phyloP scores from a whole-genome alignment of 2,888 invertebrate species.

The Falcaria lacertinaria region DNA sequence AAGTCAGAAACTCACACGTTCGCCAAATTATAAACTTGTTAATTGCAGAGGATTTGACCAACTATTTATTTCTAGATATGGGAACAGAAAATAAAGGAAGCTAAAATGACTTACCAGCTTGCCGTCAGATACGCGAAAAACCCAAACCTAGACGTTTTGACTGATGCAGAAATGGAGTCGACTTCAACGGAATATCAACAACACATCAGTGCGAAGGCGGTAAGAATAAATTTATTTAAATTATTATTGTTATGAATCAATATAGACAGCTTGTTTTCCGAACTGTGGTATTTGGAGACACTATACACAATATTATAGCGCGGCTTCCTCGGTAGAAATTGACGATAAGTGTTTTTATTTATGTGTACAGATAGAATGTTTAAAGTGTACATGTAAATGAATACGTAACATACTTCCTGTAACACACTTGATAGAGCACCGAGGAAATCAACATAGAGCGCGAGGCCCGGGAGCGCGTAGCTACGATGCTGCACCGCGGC shows the following conservation, averaged over 20 bases:
- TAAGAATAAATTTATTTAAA: too few relatives aligned
- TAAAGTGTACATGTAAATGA: too few relatives aligned
- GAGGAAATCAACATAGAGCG: constrained; percentile 49
- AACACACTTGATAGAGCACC: constrained; percentile 26
- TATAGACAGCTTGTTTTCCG: too few relatives aligned
- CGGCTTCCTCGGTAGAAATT: too few relatives aligned
- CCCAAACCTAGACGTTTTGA: constrained; percentile 38
- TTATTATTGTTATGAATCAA: too few relatives aligned
- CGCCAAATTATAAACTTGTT: too few relatives aligned
- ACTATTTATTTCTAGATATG: constrained; percentile 72
- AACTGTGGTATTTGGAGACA: too few relatives aligned
- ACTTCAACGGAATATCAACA: constrained; percentile 37
- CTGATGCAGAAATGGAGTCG: constrained; percentile 45
- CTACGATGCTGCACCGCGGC: constrained; percentile 50
- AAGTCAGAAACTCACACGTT: too few relatives aligned
- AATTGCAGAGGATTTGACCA: not conserved
- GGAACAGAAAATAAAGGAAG: constrained; percentile 86
- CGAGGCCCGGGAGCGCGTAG: constrained; percentile 55
- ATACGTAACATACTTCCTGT: not conserved
- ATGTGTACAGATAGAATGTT: too few relatives aligned
- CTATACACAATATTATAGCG: too few relatives aligned
- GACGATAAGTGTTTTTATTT: too few relatives aligned
- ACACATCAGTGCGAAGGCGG: constrained; percentile 5
- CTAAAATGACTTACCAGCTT: constrained; percentile 82
- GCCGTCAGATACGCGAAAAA: constrained; percentile 43